phyloP scores from a whole-genome alignment of 2,888 invertebrate genomes.

The Dyspetes luteomarginatus region DNA sequence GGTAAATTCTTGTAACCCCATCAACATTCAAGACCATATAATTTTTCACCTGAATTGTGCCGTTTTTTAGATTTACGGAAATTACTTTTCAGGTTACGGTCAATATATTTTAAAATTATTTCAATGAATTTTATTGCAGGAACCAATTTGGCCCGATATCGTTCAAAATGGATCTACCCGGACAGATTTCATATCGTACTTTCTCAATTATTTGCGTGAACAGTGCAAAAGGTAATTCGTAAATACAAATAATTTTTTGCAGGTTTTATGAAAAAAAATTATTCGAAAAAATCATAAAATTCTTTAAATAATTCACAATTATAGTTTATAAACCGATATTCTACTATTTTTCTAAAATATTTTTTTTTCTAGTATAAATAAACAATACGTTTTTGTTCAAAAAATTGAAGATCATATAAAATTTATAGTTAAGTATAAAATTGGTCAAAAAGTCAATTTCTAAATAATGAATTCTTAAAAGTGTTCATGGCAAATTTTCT shows the following conservation, averaged over 20 bases:
- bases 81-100: constrained; percentile 1
- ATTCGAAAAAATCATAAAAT: too few relatives aligned
- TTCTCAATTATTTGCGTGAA: constrained; percentile 72
- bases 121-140: constrained; percentile 44
- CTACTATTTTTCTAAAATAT: too few relatives aligned
- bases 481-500: too few relatives aligned
- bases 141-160: constrained; percentile 54
- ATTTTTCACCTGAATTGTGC: too few relatives aligned
- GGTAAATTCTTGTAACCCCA: constrained; percentile 63
- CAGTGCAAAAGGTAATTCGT: constrained; percentile 73
- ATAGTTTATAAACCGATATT: too few relatives aligned
- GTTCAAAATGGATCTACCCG: constrained; percentile 63
- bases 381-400: too few relatives aligned
- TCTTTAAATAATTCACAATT: too few relatives aligned
- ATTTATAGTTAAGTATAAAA: too few relatives aligned
- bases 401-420: too few relatives aligned
- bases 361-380: too few relatives aligned
- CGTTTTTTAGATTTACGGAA: not conserved
- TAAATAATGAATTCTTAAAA: too few relatives aligned
- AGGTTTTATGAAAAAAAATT: not conserved
- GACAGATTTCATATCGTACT: constrained; percentile 72
- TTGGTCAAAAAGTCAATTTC: too few relatives aligned
- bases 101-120: not conserved
- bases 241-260: not conserved
- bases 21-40: not conserved